Conservation (phyloP, 2,797 vertebrate genomes). For the Meda fulgida region DNA sequence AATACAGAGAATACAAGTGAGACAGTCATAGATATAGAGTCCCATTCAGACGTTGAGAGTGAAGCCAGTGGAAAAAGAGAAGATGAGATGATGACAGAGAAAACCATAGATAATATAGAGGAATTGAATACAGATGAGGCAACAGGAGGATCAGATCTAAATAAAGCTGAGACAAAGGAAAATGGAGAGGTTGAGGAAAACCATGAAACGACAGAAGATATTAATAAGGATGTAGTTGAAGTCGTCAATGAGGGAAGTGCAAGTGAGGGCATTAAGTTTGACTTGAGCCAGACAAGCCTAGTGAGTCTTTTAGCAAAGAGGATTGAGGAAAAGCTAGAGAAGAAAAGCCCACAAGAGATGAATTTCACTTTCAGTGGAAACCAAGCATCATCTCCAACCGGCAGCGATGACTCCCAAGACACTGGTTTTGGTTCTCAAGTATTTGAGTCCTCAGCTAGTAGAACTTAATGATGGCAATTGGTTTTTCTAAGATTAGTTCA, state of each 20-base stretch:
- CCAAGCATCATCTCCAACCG: conserved; percentile 69
- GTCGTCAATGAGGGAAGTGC: not conserved
- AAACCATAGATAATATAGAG: conserved; percentile 23
- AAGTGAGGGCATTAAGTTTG: conserved; percentile 9
- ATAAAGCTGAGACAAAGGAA: conserved; percentile 11
- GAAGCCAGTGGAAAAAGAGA: conserved; percentile 15
- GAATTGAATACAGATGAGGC: not conserved
- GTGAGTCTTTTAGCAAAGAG: conserved; percentile 59
- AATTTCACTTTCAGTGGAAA: conserved; percentile 51
- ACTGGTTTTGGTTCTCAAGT: conserved; percentile 78
- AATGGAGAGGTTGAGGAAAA: not conserved
- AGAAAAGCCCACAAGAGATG: not conserved
- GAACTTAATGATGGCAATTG: conserved; percentile 41
- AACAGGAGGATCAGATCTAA: conserved; percentile 4
- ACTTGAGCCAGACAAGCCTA: not conserved
- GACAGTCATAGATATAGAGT: conserved; percentile 47
- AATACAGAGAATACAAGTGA: conserved; percentile 40
- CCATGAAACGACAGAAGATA: not conserved
- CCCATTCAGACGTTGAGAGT: conserved; percentile 25
- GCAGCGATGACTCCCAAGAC: conserved; percentile 77
- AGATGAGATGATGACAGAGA: conserved; percentile 31
- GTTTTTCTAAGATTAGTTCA: not conserved
- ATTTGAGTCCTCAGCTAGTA: conserved; percentile 65
- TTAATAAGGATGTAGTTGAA: not conserved
- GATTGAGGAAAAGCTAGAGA: conserved; percentile 43